A percentile compares a stretch with the other conserved stretches of the same genome.
Conservation (phyloP, 2,797 vertebrate genomes). For the Choloepus didactylus region DNA sequence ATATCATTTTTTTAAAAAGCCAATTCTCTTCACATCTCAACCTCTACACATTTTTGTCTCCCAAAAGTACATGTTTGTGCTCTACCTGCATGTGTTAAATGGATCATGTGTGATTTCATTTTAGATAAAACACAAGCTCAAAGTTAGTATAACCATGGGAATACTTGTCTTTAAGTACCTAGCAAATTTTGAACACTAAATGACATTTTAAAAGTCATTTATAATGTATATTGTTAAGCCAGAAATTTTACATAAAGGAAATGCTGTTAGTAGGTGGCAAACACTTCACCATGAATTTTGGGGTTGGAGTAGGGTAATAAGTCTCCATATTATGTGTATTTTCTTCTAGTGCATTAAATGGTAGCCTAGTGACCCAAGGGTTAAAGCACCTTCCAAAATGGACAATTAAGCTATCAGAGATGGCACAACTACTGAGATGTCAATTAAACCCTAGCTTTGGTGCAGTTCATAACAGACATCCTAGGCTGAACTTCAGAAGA, state of each 20-base stretch:
- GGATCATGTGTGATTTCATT: background rate
- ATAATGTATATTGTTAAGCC: background rate
- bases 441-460: background rate
- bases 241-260: constrained; percentile 24
- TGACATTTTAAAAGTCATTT: constrained; percentile 31
- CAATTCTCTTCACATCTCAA: background rate
- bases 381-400: background rate
- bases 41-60: background rate
- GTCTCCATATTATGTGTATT: background rate
- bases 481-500: background rate
- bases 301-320: background rate
- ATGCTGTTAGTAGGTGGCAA: background rate
- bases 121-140: constrained; percentile 11
- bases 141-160: background rate
- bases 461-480: background rate
- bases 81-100: background rate
- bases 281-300: background rate
- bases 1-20: too few relatives aligned
- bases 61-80: background rate
- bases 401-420: background rate
- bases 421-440: background rate
- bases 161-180: background rate
- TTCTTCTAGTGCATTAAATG: constrained; percentile 36
- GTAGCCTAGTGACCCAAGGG: background rate
- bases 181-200: constrained; percentile 40